Base-by-base conservation (phyloP, 2,797 vertebrate species). In the Manis crassicaudata region DNA sequence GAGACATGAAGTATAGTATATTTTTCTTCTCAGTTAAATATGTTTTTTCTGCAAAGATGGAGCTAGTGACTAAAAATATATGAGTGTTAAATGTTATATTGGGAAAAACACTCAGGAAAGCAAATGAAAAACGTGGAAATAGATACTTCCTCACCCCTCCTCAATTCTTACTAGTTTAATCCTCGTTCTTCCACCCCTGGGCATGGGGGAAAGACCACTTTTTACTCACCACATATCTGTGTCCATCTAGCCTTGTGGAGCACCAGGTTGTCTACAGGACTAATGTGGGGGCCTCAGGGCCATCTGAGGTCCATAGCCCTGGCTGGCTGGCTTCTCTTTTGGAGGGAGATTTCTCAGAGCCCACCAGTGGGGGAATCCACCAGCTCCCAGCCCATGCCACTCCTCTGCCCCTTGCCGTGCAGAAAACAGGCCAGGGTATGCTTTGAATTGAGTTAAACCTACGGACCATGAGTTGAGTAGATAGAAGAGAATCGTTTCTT, bases 321-420 rank as follows among this genome's bases (percentile, higher is more conserved):
- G 10, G 52, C 73, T 60, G 35, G 25, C 79, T 85, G 20, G 32
- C 85, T 90, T 91, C 63, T 75, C 65, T 80, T 88, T 56, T 6
- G n/a, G 65, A 58, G 67, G 90, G 60, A 40, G 65, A 46, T 50
- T 62, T 88, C 63, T 70, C 88, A 76, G 58, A 37, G n/a, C 13
- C 29, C 40, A 50, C 21, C n/a, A 35, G 63, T 54, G 17, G 16
- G 13, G 37, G 6, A 3, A 14, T 50, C 52, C 32, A 56, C 14
- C 12, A 32, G 43, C 50, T 65, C 43, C 35, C 27, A 27, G 4
- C 82, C n/a, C 27, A 70, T 0, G 1, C 63, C 35, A 50, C 23
- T 11, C 58, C 40, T 8, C 40, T 43, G 63, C 65, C 84, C 76
- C 20, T 67, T 27, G 27, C 20, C 35, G 37, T 58, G 16, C 4